A percentile compares a stretch with the other conserved stretches of the same genome.
phyloP scores from a whole-genome alignment of 1,140 invertebrate genomes.

The Diplogasteroides magnus region DNA sequence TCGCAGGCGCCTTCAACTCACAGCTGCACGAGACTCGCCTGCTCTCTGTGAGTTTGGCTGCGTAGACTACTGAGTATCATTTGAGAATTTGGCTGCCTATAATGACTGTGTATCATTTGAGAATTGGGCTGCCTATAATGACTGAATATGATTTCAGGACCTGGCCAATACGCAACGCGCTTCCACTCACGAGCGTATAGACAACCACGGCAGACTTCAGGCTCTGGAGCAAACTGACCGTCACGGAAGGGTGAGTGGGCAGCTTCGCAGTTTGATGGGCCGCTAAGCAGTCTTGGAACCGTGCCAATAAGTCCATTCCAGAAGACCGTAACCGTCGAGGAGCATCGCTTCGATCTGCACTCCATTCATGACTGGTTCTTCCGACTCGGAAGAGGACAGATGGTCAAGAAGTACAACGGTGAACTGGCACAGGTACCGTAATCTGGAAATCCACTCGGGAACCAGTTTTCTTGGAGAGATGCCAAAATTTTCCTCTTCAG shows the following conservation, averaged over 20 bases:
- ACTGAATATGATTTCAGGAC: neutral
- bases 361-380: conserved; percentile 31
- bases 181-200: neutral
- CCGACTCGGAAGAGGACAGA: conserved; percentile 29
- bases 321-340: conserved; percentile 17
- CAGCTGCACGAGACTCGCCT: conserved; percentile 27
- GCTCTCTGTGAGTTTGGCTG: conserved; percentile 1
- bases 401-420: conserved; percentile 27
- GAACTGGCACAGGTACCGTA: conserved; percentile 16
- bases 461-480: neutral
- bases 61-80: too few species aligned
- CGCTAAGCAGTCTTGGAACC: neutral
- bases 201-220: neutral
- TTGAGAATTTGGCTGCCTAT: too few species aligned
- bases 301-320: neutral
- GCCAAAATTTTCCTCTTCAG: neutral
- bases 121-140: too few species aligned
- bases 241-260: neutral
- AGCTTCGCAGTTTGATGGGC: too few species aligned
- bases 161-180: neutral
- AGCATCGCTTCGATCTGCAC: conserved; percentile 23
- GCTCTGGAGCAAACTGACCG: neutral
- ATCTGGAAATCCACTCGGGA: neutral
- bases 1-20: conserved; percentile 31
- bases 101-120: too few species aligned